Percentiles rank a stretch among this genome's conserved stretches.
Evolutionary conservation across 2,797 vertebrate species (phyloP).

Genomic region (Lagothrix lagotricha): DNA sequence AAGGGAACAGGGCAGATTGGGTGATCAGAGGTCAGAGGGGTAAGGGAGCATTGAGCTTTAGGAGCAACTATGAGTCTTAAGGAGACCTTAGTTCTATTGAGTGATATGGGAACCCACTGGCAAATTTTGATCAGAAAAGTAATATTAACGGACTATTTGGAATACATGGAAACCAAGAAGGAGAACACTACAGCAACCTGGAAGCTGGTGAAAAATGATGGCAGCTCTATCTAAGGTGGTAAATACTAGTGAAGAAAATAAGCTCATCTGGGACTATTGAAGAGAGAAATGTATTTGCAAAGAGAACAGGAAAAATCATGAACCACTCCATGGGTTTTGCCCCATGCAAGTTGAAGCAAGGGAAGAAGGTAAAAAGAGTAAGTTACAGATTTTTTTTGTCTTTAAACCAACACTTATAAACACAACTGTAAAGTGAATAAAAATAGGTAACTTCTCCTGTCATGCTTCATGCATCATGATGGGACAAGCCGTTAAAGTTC

Average conservation of each 20-base stretch:
- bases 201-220: not conserved
- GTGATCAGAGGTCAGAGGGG: accelerated
- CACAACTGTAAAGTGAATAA: conserved; percentile 51
- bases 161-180: not conserved
- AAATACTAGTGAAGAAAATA: not conserved
- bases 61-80: not conserved
- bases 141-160: not conserved
- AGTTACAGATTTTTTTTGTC: not conserved
- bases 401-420: conserved; percentile 63
- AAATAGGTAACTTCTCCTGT: conserved; percentile 44
- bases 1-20: too few relatives aligned
- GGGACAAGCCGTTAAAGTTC: conserved; percentile 58
- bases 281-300: not conserved
- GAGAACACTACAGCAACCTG: not conserved
- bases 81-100: not conserved
- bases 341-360: not conserved
- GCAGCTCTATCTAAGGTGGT: not conserved
- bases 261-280: not conserved
- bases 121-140: not conserved
- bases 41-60: not conserved
- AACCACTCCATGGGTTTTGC: not conserved
- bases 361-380: not conserved
- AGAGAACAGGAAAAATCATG: not conserved
- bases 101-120: not conserved
- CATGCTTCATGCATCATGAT: conserved; percentile 18